Evolutionary conservation across 2,888 invertebrate genomes (phyloP), one percentile per base, ranked within the genome.

Genomic region (Platypus cylindrus): DNA sequence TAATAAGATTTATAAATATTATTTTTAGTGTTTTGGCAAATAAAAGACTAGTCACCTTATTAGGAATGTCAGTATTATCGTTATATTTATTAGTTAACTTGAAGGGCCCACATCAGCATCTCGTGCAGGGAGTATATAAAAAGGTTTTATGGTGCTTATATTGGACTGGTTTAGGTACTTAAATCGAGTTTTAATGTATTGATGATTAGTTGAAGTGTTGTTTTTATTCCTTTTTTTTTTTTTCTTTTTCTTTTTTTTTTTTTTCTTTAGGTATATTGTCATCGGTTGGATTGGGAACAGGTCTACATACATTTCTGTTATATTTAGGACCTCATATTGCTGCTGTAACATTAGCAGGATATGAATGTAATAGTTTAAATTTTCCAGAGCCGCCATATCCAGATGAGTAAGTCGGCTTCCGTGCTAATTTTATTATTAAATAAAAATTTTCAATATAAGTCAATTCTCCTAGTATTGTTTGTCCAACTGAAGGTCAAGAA

Each of bases 281-380:
- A 24, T 95, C 95, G 0, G 93, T 98, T 36, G 98, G 98, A 1
- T 72, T 99, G 33, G 98, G 98, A 24, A 95, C 97, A 0, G 98
- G 98, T 1, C 73, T 99, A 34, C 98, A 99, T 63, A 99, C 98
- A 40, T 99, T 99, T 70, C 73, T 99, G 32, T 70, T 99, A 41
- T 99, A 98, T 64, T 67, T 99, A 56, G 98, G 98, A n/a, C 98
- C 98, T 17, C 95, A 97, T 59, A 98, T 99, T 66, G 97, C 97
- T 37, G 75, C 87, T 37, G 98, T 99, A 26, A 98, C 98, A 3
- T 68, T 98, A 55, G 98, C 98, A 11, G 98, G 94, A 0, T 95
- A 94, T 61, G 97, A 98, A 64, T 99, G 98, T 61, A 84, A 85
- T 30, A 75, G 83, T 15, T 71, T 97, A 20, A 78, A 94, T 63